Conservation (phyloP, 2,113 vertebrate species). For the Paedocypris sp. region DNA sequence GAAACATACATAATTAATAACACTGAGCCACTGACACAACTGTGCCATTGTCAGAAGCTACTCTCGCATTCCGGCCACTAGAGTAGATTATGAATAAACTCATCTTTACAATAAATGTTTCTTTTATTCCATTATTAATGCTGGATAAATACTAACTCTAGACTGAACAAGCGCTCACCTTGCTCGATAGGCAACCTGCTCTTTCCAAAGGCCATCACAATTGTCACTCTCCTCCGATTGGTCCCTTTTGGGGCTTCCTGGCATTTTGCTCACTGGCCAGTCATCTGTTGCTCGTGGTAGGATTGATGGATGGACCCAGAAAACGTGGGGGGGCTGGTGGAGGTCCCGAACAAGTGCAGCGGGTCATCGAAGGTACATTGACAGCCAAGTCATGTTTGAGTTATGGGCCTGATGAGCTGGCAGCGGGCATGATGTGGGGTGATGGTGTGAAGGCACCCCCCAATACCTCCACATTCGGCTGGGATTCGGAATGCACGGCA, state of each 20-base stretch:
- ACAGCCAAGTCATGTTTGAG: conserved; percentile 56
- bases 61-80: conserved; percentile 32
- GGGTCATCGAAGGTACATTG: conserved; percentile 41
- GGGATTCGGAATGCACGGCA: too few species aligned
- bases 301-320: conserved; percentile 53
- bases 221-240: conserved; percentile 30
- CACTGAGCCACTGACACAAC: conserved; percentile 50
- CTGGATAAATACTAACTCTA: conserved; percentile 3
- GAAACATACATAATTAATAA: conserved; percentile 64
- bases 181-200: conserved; percentile 26
- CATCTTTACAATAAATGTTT: conserved; percentile 2
- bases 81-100: not conserved
- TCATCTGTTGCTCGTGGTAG: conserved; percentile 45
- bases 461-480: conserved; percentile 31
- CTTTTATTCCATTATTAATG: not conserved
- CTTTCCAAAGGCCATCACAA: conserved; percentile 30
- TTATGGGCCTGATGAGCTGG: conserved; percentile 55
- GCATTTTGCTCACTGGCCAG: conserved; percentile 35
- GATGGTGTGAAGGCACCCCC: conserved; percentile 59
- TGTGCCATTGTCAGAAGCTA: conserved; percentile 44
- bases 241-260: conserved; percentile 46
- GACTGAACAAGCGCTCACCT: conserved; percentile 10
- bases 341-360: conserved; percentile 22
- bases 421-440: conserved; percentile 42
- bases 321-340: conserved; percentile 34